phyloP scores from a whole-genome alignment of 2,888 invertebrate genomes.

The Hylaea fasciaria region DNA sequence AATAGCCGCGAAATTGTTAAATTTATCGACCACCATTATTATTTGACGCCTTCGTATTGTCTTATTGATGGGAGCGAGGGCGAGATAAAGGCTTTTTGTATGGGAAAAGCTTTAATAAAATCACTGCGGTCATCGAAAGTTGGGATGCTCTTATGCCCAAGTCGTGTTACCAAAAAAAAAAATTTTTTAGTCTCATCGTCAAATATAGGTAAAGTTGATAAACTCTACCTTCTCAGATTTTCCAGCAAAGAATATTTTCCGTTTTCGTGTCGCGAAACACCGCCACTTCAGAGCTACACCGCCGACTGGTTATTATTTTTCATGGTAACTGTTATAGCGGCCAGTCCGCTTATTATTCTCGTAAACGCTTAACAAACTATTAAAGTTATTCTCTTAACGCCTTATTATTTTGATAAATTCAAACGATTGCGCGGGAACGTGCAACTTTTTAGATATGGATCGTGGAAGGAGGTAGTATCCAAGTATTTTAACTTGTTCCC shows the following conservation, averaged over 20 bases:
- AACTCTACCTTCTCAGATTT: too few species aligned
- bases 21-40: constrained; percentile 42
- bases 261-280: too few species aligned
- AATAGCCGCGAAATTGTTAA: constrained; percentile 41
- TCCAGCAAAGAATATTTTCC: too few species aligned
- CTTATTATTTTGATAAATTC: constrained; percentile 73
- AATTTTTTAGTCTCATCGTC: too few species aligned
- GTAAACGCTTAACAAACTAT: constrained; percentile 82
- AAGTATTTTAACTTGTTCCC: too few species aligned
- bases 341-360: constrained; percentile 67
- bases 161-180: too few species aligned
- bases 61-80: constrained; percentile 29
- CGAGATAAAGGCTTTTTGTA: constrained; percentile 24
- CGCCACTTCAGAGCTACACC: background rate
- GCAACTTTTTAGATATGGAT: background rate
- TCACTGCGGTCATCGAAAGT: constrained; percentile 5
- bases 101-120: constrained; percentile 7
- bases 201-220: too few species aligned
- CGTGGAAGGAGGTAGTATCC: too few species aligned
- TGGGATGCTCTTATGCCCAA: too few species aligned
- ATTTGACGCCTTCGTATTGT: constrained; percentile 29
- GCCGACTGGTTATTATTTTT: constrained; percentile 72
- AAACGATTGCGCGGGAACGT: constrained; percentile 44
- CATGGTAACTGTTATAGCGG: constrained; percentile 78
- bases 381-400: constrained; percentile 71